phyloP scores from a whole-genome alignment of 2,113 vertebrate genomes.

The Malurus cyaneus region DNA sequence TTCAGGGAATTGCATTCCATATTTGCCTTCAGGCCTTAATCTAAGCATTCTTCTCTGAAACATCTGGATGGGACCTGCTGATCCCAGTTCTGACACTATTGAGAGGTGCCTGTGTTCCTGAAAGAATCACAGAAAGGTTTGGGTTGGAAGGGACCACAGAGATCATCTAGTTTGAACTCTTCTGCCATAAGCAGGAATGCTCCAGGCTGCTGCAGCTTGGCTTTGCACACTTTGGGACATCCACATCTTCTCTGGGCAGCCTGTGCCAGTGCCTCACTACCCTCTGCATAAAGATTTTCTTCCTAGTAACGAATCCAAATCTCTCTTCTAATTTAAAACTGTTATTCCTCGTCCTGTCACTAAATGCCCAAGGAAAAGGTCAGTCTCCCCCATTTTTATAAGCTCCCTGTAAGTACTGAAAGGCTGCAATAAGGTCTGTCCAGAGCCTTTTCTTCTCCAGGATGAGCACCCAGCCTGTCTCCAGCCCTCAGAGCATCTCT shows the following conservation, averaged over 20 bases:
- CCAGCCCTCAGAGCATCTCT: not conserved
- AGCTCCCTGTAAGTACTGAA: not conserved
- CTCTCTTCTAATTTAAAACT: not conserved
- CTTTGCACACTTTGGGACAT: not conserved
- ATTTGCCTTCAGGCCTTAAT: not conserved
- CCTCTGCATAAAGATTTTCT: not conserved
- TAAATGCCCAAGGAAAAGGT: not conserved
- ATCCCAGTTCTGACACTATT: not conserved
- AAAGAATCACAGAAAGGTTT: not conserved
- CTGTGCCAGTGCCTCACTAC: no score
- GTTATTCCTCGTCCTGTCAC: not conserved
- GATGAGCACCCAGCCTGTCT: not conserved
- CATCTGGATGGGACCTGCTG: not conserved
- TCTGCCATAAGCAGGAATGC: not conserved
- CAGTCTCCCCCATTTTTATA: not conserved
- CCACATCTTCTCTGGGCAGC: not conserved
- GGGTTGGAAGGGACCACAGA: accelerated
- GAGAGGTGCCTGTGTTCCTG: not conserved
- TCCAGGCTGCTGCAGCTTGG: not conserved
- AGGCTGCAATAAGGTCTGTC: not conserved
- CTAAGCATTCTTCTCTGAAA: not conserved
- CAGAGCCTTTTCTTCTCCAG: not conserved
- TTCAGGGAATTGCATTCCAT: not conserved
- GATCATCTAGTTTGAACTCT: not conserved
- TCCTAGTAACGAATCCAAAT: not conserved